Percentiles rank a stretch among this genome's conserved stretches.
phyloP scores from a whole-genome alignment of 2,888 invertebrate species.

The Galerucella calmariensis region DNA sequence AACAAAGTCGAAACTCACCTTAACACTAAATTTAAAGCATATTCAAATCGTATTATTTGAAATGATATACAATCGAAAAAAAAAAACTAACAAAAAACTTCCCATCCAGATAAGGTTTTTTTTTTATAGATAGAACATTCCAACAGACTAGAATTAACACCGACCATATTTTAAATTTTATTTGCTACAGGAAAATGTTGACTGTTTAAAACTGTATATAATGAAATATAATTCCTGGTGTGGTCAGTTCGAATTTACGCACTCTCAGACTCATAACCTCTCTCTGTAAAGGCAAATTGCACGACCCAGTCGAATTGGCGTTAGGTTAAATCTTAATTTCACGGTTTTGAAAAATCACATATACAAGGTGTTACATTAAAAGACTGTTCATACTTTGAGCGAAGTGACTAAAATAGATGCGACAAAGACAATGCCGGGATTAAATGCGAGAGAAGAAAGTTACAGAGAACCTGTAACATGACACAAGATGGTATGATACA shows the following conservation, averaged over 20 bases:
- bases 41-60: constrained; percentile 24
- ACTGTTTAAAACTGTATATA: not conserved
- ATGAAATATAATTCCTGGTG: constrained; percentile 10
- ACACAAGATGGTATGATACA: no score
- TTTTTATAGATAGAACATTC: constrained; percentile 23
- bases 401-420: no score
- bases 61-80: constrained; percentile 21
- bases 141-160: constrained; percentile 38
- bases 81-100: constrained; percentile 7
- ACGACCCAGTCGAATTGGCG: constrained; percentile 13
- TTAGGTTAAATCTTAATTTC: constrained; percentile 6
- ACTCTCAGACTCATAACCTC: constrained; percentile 31
- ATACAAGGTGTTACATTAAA: not conserved
- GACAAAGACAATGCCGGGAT: no score
- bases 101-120: constrained; percentile 19
- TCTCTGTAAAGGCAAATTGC: constrained; percentile 26
- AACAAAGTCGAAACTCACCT: constrained; percentile 14
- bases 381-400: not conserved
- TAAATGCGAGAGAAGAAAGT: no score
- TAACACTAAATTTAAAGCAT: constrained; percentile 35
- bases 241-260: constrained; percentile 13
- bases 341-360: not conserved
- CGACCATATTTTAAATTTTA: constrained; percentile 3
- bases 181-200: not conserved
- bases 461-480: no score